Conservation (phyloP, 2,888 invertebrate genomes). For the Drosophila lutescens region DNA sequence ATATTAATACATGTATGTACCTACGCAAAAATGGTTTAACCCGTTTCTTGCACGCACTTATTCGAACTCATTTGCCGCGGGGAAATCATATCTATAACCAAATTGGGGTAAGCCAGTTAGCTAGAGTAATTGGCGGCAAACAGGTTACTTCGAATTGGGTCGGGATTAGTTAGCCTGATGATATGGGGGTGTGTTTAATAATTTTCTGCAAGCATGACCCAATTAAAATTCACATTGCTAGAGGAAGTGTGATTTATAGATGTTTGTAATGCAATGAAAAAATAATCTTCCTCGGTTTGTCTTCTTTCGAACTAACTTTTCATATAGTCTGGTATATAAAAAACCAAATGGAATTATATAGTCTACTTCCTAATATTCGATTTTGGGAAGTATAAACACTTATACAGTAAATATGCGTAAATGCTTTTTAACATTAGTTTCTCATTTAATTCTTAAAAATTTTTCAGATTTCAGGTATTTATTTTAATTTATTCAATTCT, state of each 20-base stretch:
- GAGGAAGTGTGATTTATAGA: not conserved
- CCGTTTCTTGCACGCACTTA: conserved; percentile 1
- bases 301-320: too few species aligned
- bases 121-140: conserved; percentile 6
- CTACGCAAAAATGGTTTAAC: not conserved
- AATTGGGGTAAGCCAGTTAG: conserved; percentile 5
- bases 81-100: not conserved
- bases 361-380: too few species aligned
- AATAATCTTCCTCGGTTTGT: too few species aligned
- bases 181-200: conserved; percentile 2
- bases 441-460: too few species aligned
- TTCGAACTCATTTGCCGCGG: not conserved
- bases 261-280: not conserved
- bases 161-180: conserved; percentile 8
- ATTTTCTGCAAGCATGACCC: not conserved
- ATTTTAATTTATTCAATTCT: not conserved
- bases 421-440: too few species aligned
- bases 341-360: too few species aligned
- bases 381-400: too few species aligned
- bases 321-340: too few species aligned
- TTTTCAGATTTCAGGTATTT: too few species aligned
- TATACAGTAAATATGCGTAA: too few species aligned
- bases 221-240: not conserved
- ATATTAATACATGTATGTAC: too few species aligned
- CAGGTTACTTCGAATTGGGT: conserved; percentile 16